Base-by-base conservation (phyloP, 2,797 vertebrate species). In the Schizopygopsis pylzovi region DNA sequence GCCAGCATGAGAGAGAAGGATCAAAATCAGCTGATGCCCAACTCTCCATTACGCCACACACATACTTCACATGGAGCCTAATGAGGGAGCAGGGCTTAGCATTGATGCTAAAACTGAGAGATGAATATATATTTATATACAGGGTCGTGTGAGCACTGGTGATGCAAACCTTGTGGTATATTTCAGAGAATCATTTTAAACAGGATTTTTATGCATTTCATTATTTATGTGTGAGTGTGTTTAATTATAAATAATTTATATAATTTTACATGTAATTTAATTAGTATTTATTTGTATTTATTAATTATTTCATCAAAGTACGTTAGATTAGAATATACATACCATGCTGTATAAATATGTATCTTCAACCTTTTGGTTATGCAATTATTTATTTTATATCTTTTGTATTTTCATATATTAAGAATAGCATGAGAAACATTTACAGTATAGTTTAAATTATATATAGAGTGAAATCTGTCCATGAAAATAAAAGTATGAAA, bases 11-110 rank as follows among this genome's bases (percentile, higher is more conserved):
- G 68, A 91, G 56, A 73, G 47, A 73, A 15, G 75, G 79, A 86
- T 84, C 78, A 86, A 86, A 85, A 79, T 87, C 33, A 22, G 83
- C 89, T 37, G 39, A 88, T 90, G 85, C 79, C 82, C 81, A 82
- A 85, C 68, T 72, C 82, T 59, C 56, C 86, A 73, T 90, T 82
- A 81, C 86, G 85, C 83, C 61, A 80, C 90, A 90, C 90, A 88
- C 86, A 91, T 43, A 88, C 89, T 88, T 89, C 63, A 63, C 59
- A 70, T 78, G 37, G 43, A 78, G 78, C 54, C 82, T 82, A 86
- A 68, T 85, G 78, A 79, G 72, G 63, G 70, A 79, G 84, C 56
- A 82, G 39, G 39, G 77, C 39, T 45, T 63, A 82, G 56, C 49
- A 76, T 7, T 73, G 47, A 82, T 79, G n/a, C n/a, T n/a, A n/a